Percentiles rank a stretch among this genome's conserved stretches.
These are phyloP conservation scores for Rhysida immarginata DNA, from an alignment of 1,140 invertebrate genomes.

Conservation along the genomic window DNA sequence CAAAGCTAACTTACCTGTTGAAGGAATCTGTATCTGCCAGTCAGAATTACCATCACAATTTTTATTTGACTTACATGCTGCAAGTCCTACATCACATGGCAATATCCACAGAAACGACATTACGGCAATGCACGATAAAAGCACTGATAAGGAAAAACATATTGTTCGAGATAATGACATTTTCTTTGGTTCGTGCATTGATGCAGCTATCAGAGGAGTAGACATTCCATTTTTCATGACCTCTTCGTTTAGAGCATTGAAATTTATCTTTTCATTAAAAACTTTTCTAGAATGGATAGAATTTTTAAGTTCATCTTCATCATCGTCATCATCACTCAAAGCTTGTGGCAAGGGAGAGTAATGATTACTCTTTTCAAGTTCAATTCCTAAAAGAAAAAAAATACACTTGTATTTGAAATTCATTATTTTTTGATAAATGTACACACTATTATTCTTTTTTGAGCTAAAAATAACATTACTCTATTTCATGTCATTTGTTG, in stretches of 20 bases:
- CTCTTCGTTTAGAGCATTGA: too few species aligned
- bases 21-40: not conserved
- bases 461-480: too few species aligned
- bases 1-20: not conserved
- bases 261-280: too few species aligned
- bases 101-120: not conserved
- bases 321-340: conserved; percentile 6
- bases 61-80: not conserved
- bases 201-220: too few species aligned
- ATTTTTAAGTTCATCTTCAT: not conserved
- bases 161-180: not conserved
- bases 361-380: not conserved
- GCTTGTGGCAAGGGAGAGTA: conserved; percentile 4
- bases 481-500: too few species aligned
- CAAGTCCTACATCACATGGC: not conserved
- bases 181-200: too few species aligned
- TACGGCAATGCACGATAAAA: not conserved
- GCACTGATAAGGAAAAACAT: not conserved
- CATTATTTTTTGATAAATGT: too few species aligned
- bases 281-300: too few species aligned
- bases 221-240: too few species aligned
- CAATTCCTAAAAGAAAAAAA: conserved; percentile 3
- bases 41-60: not conserved
- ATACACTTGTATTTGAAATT: not conserved
- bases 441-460: too few species aligned